Percentiles rank a stretch among this genome's conserved stretches.
These are phyloP conservation scores for Fratercula arctica DNA, from an alignment of 2,797 vertebrate species.

Conservation along the genomic window DNA sequence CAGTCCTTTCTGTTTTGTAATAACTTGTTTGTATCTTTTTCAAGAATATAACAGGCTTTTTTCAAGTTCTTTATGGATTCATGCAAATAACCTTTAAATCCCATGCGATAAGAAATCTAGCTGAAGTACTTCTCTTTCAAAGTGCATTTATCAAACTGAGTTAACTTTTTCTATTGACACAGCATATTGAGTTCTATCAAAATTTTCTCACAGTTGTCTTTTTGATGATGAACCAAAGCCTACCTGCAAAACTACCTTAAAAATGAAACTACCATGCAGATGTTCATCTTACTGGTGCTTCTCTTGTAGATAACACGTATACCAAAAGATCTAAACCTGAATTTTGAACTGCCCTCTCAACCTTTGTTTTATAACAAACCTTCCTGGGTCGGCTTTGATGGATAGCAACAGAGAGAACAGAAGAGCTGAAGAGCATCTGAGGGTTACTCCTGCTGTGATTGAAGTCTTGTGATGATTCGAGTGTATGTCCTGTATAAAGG, in stretches of 20 bases:
- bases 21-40: neutral
- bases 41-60: neutral
- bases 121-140: neutral
- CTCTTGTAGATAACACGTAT: neutral
- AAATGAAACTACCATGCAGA: neutral
- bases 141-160: neutral
- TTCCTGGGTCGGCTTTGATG: neutral
- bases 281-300: neutral
- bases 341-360: neutral
- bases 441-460: neutral
- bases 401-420: neutral
- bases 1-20: neutral
- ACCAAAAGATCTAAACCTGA: neutral
- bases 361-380: neutral
- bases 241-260: neutral
- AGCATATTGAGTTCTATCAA: neutral
- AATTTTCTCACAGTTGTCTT: neutral
- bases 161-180: neutral
- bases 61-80: neutral
- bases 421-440: neutral
- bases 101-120: neutral
- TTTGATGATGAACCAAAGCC: neutral
- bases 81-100: neutral
- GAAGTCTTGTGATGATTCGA: neutral
- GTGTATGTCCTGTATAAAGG: neutral